A percentile compares a stretch with the other conserved stretches of the same genome.
phyloP scores from a whole-genome alignment of 1,140 invertebrate genomes.

The Scaptodrosophila lebanonensis region DNA sequence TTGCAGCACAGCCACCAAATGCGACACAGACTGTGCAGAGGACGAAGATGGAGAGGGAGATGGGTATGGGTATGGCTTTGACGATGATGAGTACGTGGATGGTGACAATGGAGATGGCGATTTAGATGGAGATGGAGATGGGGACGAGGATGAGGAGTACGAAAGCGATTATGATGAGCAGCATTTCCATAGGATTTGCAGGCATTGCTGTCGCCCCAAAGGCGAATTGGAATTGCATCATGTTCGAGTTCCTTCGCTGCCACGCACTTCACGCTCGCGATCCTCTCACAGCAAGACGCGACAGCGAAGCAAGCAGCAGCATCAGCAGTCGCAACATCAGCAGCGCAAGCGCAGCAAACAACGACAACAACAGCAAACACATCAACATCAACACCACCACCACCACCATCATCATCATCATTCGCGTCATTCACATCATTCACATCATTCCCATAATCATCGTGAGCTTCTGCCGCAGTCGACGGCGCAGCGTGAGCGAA shows the following conservation, averaged over 20 bases:
- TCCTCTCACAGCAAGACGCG: constrained; percentile 33
- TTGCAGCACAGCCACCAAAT: constrained; percentile 15
- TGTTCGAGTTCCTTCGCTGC: constrained; percentile 19
- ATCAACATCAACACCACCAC: constrained; percentile 1
- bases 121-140: not conserved
- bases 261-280: constrained; percentile 30
- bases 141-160: constrained; percentile 10
- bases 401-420: constrained; percentile 2
- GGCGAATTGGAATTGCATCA: constrained; percentile 35
- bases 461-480: not conserved
- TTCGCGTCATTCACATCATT: too few species aligned
- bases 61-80: not conserved
- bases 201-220: constrained; percentile 62
- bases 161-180: not conserved
- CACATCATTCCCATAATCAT: too few species aligned
- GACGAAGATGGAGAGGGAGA: constrained; percentile 11
- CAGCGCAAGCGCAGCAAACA: constrained; percentile 48
- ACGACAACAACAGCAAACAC: constrained; percentile 13
- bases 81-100: not conserved
- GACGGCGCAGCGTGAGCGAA: not conserved
- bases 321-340: constrained; percentile 9
- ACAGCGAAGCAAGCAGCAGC: constrained; percentile 29
- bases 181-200: constrained; percentile 31
- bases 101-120: not conserved
- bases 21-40: not conserved